Evolutionary conservation across 1,140 invertebrate genomes (phyloP).

Genomic region (Hydropsyche tenuis): DNA sequence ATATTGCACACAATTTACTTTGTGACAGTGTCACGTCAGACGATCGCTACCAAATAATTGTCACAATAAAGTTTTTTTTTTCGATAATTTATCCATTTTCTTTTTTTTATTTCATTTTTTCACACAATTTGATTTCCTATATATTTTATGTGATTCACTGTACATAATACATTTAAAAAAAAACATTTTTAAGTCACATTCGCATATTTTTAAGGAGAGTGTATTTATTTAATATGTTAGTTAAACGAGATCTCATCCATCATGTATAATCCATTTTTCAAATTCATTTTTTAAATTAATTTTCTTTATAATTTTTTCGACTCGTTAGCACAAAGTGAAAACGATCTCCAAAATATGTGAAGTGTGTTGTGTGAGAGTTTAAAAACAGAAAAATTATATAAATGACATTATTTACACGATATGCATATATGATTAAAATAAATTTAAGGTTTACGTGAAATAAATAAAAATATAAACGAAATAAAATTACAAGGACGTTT

Average conservation of each 20-base stretch:
- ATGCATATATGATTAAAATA: constrained; percentile 3
- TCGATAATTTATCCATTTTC: constrained; percentile 47
- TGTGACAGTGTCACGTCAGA: constrained; percentile 37
- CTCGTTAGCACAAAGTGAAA: constrained; percentile 26
- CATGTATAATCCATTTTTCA: constrained; percentile 2
- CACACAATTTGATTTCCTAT: constrained; percentile 44
- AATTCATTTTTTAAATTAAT: background rate
- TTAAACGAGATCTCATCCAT: constrained; percentile 30
- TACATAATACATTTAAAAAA: background rate
- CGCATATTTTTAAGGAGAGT: background rate
- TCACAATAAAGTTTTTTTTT: constrained; percentile 48
- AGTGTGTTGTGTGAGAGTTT: constrained; percentile 22
- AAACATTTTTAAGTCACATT: background rate
- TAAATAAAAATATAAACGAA: constrained; percentile 1
- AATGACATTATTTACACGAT: constrained; percentile 34
- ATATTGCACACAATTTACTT: background rate
- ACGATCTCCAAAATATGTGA: constrained; percentile 9
- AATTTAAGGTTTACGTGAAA: constrained; percentile 12
- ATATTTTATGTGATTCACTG: constrained; percentile 41
- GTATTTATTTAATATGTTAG: constrained; percentile 35
- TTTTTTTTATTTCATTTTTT: constrained; percentile 46
- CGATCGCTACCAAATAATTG: constrained; percentile 50
- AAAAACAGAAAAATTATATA: constrained; percentile 16
- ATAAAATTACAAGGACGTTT: constrained; percentile 14
- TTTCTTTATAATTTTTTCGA: background rate